Base-by-base conservation (phyloP, 1,140 invertebrate species). In the Drosophila oshimai region DNA sequence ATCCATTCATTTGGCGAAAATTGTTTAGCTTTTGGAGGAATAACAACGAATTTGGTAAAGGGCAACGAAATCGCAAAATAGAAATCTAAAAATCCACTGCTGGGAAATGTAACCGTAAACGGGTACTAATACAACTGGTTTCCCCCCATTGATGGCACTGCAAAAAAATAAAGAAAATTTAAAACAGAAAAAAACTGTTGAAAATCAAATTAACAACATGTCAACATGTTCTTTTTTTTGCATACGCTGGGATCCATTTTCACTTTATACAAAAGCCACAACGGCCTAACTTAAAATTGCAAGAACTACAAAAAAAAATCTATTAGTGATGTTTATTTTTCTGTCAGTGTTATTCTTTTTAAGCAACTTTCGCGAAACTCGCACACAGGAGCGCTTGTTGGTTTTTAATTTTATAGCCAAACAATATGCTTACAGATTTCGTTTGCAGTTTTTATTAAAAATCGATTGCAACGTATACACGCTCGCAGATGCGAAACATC, bases 381-480 rank as follows among this genome's bases (percentile, higher is more conserved):
- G 62, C 26, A 12, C 13, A 58, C 12, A 57, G 22, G 33, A 58
- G 31, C 29, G 50, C 65, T 54, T 86, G 80, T 87, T 86, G 80
- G 80, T 87, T 86, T 86, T 86, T 86, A 86, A 86, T 86, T 86
- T 87, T 80, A 87, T 80, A 68, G 76, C 71, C 76, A 84, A 84
- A 86, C 81, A 86, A 80, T 75, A 86, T 72, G 71, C 80, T 79
- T 86, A 78, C 70, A 71, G 62, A 84, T 67, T 78, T 69, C 53
- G 22, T 44, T 84, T 77, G 76, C 60, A 58, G 76, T 84, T 84
- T 86, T 84, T 84, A 84, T 84, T 86, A 57, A 71, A 86, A 84
- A 84, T 86, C 80, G 71, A 84, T 86, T 61, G 46, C 13, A 17
- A 28, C 28, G 36, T 5, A 44, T 42, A 20, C 47, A 20, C 28